Evolutionary conservation across 2,797 vertebrate species (phyloP).

Genomic region (Spatula versicolor): DNA sequence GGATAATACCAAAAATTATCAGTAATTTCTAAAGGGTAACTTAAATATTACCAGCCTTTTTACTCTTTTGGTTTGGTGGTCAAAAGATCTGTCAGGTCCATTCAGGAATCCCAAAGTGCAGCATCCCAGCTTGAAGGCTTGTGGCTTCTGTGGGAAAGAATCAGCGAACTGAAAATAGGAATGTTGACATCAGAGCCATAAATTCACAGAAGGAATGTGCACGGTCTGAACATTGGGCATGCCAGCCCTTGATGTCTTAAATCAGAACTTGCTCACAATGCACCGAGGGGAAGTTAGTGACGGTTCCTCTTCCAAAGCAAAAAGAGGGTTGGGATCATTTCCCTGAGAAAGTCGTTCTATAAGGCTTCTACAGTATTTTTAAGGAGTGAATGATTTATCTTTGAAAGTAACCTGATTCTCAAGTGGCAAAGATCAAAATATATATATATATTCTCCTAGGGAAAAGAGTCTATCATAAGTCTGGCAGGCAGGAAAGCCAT

Average conservation of each 20-base stretch:
- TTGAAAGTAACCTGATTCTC: neutral
- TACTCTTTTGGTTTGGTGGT: neutral
- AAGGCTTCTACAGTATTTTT: neutral
- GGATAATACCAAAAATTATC: neutral
- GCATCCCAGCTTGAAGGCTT: neutral
- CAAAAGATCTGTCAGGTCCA: neutral
- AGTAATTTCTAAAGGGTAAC: neutral
- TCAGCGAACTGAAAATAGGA: neutral
- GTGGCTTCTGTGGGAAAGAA: neutral
- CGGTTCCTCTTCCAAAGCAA: neutral
- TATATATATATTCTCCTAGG: accelerated
- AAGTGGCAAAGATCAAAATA: neutral
- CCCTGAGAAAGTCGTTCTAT: neutral
- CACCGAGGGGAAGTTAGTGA: neutral
- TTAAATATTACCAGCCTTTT: neutral
- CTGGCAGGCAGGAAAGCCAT: neutral
- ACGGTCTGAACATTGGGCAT: neutral
- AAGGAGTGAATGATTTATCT: neutral
- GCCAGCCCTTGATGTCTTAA: neutral
- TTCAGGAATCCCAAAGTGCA: neutral
- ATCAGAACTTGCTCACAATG: neutral
- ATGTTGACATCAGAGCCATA: neutral
- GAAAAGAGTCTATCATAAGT: neutral
- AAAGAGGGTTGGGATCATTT: neutral
- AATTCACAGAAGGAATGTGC: neutral